Conservation (phyloP, 2,113 vertebrate genomes). For the Myiozetetes cayanensis region DNA sequence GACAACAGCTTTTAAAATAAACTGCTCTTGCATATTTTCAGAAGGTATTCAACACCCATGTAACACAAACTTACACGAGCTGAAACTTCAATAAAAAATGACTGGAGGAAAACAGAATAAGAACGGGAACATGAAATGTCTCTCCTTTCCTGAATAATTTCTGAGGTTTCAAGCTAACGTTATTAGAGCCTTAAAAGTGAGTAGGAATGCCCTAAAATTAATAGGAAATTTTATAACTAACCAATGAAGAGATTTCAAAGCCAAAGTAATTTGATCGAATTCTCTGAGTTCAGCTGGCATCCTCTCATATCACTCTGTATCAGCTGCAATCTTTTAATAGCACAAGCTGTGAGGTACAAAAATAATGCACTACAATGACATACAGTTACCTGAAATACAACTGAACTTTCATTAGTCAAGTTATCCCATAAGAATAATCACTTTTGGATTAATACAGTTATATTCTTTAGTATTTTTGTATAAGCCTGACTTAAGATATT, state of each 20-base stretch:
- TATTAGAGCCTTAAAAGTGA: background rate
- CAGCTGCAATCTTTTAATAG: slow-evolving; percentile 36
- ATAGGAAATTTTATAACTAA: slow-evolving; percentile 14
- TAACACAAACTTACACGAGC: background rate
- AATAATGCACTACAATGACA: background rate
- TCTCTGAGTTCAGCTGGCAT: slow-evolving; percentile 18
- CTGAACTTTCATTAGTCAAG: background rate
- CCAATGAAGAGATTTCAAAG: slow-evolving; percentile 15
- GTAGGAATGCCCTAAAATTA: background rate
- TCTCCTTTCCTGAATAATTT: background rate
- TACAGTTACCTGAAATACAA: background rate
- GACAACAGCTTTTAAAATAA: background rate
- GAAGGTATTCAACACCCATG: background rate
- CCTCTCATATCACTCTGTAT: background rate
- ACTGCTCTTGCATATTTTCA: background rate
- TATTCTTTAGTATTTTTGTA: background rate
- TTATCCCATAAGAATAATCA: background rate
- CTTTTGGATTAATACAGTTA: background rate
- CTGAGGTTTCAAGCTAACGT: background rate
- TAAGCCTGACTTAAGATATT: background rate
- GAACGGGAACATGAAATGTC: background rate
- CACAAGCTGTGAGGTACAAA: background rate
- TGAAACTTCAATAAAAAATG: background rate
- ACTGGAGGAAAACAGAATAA: background rate
- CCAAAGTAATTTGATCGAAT: slow-evolving; percentile 37